Base-by-base conservation (phyloP, 2,888 invertebrate species). In the Anthophora plumipes region DNA sequence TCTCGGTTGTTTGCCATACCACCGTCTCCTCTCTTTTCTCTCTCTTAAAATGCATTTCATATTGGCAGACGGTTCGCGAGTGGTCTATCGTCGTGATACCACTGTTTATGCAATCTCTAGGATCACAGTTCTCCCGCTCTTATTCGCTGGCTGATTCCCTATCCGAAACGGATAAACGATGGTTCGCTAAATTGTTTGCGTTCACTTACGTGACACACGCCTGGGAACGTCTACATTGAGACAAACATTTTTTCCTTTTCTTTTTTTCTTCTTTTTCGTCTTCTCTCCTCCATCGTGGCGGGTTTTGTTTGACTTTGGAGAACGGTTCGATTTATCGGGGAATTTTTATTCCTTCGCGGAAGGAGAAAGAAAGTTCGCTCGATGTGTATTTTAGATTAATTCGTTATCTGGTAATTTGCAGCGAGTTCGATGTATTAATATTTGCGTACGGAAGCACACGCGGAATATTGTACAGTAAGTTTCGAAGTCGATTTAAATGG, bases 1-100 rank as follows among this genome's bases (percentile, higher is more conserved):
- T 81, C n/a, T 75, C 39, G 41, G 77, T 80, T 87, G 86, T 88
- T 88, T 87, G 90, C 88, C 91, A 88, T 89, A 83, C n/a, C 70
- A 77, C 66, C 61, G 31, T 31, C 31, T 31, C 37, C n/a, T 0
- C 55, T 4, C 64, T 74, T 70, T 79, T 25, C n/a, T 0, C 55
- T 4, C 64, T 74, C 71, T 79, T 25, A 25, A 85, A 89, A 90
- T 88, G 85, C 86, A 89, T 90, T 87, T 88, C 88, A 87, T 85
- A 84, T 82, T 50, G 74, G 55, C 43, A 50, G 77, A 72, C 48
- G 63, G 63, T 85, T 85, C 83, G 55, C 60, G 57, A 77, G 81
- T 72, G 78, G 82, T 74, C 77, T 80, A 77, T 74, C 83, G 66
- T 76, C 80, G 71, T 80, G 54, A 81, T 70, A 71, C 85, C 86